Evolutionary conservation across 1,140 invertebrate genomes (phyloP).

Genomic region (Diorhabda elongata): DNA sequence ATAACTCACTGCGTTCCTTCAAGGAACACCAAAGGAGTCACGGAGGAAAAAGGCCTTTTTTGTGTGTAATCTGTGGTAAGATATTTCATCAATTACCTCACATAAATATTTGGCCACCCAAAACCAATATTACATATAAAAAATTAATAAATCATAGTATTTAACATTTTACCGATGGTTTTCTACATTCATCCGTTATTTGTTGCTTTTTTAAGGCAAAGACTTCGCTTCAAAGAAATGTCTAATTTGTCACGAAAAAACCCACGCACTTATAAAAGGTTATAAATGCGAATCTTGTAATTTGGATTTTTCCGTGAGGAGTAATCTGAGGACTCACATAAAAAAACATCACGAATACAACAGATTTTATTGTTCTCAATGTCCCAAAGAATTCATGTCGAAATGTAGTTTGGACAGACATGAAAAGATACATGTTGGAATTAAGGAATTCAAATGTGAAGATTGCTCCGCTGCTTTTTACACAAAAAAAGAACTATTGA

Average conservation of each 20-base stretch:
- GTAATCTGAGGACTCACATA: conserved; percentile 30
- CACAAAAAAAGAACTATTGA: conserved; percentile 31
- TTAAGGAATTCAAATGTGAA: conserved; percentile 31
- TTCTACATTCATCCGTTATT: neutral
- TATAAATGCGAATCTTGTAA: conserved; percentile 29
- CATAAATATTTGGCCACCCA: neutral
- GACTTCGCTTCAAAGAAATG: conserved; percentile 31
- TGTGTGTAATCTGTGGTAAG: conserved; percentile 33
- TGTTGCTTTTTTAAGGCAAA: conserved; percentile 22
- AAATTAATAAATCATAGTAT: no score
- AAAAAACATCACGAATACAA: conserved; percentile 32
- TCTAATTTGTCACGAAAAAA: conserved; percentile 34
- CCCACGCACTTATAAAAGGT: conserved; percentile 26
- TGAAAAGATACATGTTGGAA: conserved; percentile 30
- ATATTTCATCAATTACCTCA: neutral
- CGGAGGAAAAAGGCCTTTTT: conserved; percentile 26
- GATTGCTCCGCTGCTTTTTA: conserved; percentile 30
- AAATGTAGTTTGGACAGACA: conserved; percentile 32
- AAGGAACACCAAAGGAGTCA: conserved; percentile 25
- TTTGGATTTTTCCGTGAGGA: conserved; percentile 29
- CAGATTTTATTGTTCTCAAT: conserved; percentile 32
- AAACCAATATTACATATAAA: neutral
- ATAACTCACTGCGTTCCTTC: conserved; percentile 21
- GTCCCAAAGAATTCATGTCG: conserved; percentile 25
- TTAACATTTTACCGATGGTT: no score